Evolutionary conservation across 2,797 vertebrate species (phyloP), one percentile per base, ranked within the genome.

Genomic region (Pipistrellus pygmaeus): DNA sequence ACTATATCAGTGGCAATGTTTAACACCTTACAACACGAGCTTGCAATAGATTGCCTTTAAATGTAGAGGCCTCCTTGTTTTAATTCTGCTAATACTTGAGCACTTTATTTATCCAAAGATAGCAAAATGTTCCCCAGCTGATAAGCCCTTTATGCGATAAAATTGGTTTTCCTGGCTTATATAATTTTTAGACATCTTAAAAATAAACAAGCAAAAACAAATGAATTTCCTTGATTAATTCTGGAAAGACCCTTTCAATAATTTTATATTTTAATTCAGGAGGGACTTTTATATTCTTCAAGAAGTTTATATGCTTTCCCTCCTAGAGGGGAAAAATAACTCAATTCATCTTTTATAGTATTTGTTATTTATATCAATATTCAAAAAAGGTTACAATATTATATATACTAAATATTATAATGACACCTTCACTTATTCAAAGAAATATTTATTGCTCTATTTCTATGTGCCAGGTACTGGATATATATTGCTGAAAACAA

Each of bases 1-100:
- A 83, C 76, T 30, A 46, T 94, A 46, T 93, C 35, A 35, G 30
- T 32, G 44, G 78, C 86, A 83, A 95, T 92, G 21, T 95, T 94
- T 95, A 92, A 93, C 9, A 85, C 38, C 27, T 88, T 66, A 83
- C 51, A 81, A n/a, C 32, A 71, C 44, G 35, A 93, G 14, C 14
- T n/a, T 60, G 6, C 55, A 14, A 27, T 88, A 84, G 30, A 38
- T 9, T 21, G 25, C 73, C 75, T 76, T 44, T 85, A 86, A 92
- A 86, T 55, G 14, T 85, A 15, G 35, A 89, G 25, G 13, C 25
- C 4, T 25, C 51, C 57, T 92, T 81, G 25, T 71, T 87, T 96
- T 87, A 90, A 77, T 30, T 85, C 20, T 82, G 4, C 68, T 92
- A 83, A 55, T 85, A 86, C 35, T 69, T 76, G 57, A 95, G 38